phyloP scores from a whole-genome alignment of 2,113 vertebrate species.

The Chionomys nivalis region DNA sequence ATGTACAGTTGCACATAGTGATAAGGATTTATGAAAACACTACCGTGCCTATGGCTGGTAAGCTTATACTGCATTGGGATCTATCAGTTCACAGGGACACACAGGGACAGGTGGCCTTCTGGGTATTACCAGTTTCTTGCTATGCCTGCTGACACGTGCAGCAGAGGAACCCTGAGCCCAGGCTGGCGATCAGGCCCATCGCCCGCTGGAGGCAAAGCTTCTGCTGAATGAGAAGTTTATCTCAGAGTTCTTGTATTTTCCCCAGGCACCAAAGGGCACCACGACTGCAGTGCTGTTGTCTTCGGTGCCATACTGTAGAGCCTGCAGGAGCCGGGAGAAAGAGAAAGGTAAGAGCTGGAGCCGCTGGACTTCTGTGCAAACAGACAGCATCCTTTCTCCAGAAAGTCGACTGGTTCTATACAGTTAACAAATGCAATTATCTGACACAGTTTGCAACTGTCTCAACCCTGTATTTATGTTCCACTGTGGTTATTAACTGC shows the following conservation, averaged over 20 bases:
- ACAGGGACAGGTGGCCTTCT: not conserved
- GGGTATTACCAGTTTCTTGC: slow-evolving; percentile 50
- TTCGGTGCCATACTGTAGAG: slow-evolving; percentile 94
- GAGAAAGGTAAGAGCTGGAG: slow-evolving; percentile 20
- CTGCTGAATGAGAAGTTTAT: slow-evolving; percentile 96
- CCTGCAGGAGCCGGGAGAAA: slow-evolving; percentile 83
- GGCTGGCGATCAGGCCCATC: slow-evolving; percentile 90
- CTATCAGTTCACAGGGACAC: not conserved
- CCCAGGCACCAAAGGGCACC: slow-evolving; percentile 98
- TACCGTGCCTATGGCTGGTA: not conserved
- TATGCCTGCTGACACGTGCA: slow-evolving; percentile 51
- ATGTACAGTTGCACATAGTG: slow-evolving; percentile 10
- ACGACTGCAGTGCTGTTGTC: slow-evolving; percentile 97
- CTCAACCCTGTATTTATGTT: not conserved
- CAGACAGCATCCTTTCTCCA: not conserved
- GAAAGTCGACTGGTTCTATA: not conserved
- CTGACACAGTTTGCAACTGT: not conserved
- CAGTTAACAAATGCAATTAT: not conserved
- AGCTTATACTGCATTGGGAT: not conserved
- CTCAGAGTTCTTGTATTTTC: slow-evolving; percentile 92
- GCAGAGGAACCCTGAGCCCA: slow-evolving; percentile 61
- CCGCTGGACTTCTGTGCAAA: not conserved
- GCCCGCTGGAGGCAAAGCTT: slow-evolving; percentile 95
- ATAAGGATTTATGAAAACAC: slow-evolving; percentile 23
- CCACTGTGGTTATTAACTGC: not conserved